Evolutionary conservation across 2,797 vertebrate species (phyloP), one percentile per base, ranked within the genome.

Genomic region (Sphenodon punctatus): DNA sequence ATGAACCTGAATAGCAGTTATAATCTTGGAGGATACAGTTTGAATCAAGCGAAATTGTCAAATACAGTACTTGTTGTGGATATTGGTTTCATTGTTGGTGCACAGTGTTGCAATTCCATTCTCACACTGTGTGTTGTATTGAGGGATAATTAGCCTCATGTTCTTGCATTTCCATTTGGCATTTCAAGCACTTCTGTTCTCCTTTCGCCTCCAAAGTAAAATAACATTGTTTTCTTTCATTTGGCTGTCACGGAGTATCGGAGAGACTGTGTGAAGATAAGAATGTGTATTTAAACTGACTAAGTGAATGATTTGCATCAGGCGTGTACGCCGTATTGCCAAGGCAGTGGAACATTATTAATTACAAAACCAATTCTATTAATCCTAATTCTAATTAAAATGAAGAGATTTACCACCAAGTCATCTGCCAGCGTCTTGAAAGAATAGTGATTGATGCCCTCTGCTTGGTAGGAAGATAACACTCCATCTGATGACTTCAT

Each of bases 301-400:
- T 64, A 70, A 51, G 19, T 67, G 53, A 51, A 48, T 85, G 45
- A 67, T 80, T 80, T 85, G 15, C 41, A 80, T 43, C 32, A 36
- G 41, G 8, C n/a, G 11, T 67, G 5, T 14, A 6, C 25, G 75
- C 67, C 58, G 17, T 41, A 41, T 83, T 11, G 20, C 45, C 17
- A 68, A 67, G 51, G 66, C 43, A 78, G 34, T 74, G 51, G 5
- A 67, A 66, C 25, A 25, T 56, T 77, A 59, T 76, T 82, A 74
- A 79, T 68, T 66, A 38, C 76, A 41, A 67, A 72, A 55, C 39
- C 45, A 30, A 6, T 75, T 87, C 23, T 60, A 75, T 64, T 72
- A 75, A 84, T 88, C 73, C 27, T 74, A 42, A 51, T 69, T 78
- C 39, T 76, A 69, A 36, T 34, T 42, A 30, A 80, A 86, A 41